A percentile compares a stretch with the other conserved stretches of the same genome.
phyloP scores from a whole-genome alignment of 2,888 invertebrate species.

The Tryphoninae sp. region DNA sequence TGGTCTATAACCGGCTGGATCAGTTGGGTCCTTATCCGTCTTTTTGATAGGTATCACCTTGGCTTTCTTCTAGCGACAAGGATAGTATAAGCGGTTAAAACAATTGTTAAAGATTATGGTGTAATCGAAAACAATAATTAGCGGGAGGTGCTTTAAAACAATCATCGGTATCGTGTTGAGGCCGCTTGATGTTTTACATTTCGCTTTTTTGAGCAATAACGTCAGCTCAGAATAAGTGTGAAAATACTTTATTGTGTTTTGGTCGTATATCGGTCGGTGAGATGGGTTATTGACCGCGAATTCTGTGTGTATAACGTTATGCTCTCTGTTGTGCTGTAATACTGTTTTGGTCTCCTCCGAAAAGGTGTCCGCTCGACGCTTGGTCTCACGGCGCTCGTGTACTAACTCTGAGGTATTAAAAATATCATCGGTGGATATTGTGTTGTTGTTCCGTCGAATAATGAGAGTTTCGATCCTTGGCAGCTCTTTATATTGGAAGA shows the following conservation, averaged over 20 bases:
- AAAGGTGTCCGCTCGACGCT: neutral
- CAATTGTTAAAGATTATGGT: slow-evolving; percentile 51
- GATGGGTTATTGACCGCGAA: slow-evolving; percentile 10
- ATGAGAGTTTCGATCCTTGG: slow-evolving; percentile 15
- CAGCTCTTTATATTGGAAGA: slow-evolving; percentile 18
- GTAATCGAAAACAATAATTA: neutral
- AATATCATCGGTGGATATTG: too few species aligned
- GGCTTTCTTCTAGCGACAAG: slow-evolving; percentile 26
- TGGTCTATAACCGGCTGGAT: slow-evolving; percentile 40
- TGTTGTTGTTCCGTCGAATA: neutral
- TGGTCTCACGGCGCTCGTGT: neutral
- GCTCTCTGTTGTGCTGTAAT: too few species aligned
- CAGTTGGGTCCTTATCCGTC: slow-evolving; percentile 24
- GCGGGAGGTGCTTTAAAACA: slow-evolving; percentile 41
- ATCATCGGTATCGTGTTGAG: slow-evolving; percentile 51
- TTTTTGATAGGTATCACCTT: slow-evolving; percentile 49
- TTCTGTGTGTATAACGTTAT: neutral
- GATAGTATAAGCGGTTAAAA: slow-evolving; percentile 37
- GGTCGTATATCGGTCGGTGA: neutral
- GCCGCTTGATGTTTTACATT: slow-evolving; percentile 51
- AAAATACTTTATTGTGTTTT: neutral
- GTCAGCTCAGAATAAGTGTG: neutral
- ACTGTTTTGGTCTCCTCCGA: neutral
- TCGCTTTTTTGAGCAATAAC: neutral
- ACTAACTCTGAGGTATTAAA: too few species aligned